These are phyloP conservation scores for Cordylochernes scorpioides DNA, from an alignment of 2,888 invertebrate genomes.

Conservation along the genomic window DNA sequence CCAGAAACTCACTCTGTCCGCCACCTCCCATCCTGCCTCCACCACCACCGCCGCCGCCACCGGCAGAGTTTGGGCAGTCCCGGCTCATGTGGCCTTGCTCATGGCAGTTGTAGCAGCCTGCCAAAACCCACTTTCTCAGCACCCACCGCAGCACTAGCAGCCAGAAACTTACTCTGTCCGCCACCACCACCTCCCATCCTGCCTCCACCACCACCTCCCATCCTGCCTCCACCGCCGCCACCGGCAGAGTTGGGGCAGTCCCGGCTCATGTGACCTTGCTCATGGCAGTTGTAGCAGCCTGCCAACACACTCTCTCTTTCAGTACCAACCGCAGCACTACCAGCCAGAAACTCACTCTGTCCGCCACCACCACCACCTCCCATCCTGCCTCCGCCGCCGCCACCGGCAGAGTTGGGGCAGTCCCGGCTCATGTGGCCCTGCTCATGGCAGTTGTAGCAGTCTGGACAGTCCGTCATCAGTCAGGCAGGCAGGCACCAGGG, in stretches of 20 bases:
- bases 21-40: no score
- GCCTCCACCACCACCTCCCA: no score
- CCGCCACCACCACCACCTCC: constrained; percentile 12
- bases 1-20: constrained; percentile 8
- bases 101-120: constrained; percentile 13
- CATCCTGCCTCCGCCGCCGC: no score
- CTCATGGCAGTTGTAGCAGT: constrained; percentile 14
- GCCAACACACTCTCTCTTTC: no score
- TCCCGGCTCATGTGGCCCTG: constrained; percentile 15
- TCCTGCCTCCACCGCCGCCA: no score
- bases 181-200: no score
- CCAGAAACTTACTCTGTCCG: no score
- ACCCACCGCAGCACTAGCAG: no score
- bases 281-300: constrained; percentile 14
- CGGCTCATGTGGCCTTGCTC: constrained; percentile 14
- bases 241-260: constrained; percentile 13
- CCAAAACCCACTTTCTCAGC: no score
- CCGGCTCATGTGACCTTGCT: constrained; percentile 14
- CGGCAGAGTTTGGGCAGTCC: constrained; percentile 12
- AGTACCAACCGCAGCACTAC: constrained; percentile 1
- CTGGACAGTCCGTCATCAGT: no score
- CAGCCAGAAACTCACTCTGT: constrained; percentile 7
- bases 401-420: constrained; percentile 10
- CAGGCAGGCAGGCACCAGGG: no score
- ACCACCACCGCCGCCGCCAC: no score